phyloP scores from a whole-genome alignment of 2,888 invertebrate species.

The Drosophila greeni region DNA sequence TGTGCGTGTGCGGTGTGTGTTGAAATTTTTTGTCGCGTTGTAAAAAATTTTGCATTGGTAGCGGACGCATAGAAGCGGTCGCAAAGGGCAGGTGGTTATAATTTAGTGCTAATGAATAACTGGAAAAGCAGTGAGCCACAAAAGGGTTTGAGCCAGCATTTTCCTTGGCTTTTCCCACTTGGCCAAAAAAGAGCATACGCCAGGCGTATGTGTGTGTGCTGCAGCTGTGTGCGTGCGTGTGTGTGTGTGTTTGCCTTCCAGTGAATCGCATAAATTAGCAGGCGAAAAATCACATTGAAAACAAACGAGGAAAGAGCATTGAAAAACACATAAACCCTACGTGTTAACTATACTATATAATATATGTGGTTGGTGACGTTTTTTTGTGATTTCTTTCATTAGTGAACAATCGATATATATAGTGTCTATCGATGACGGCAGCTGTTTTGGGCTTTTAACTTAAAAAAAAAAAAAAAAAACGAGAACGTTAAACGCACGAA shows the following conservation, averaged over 20 bases:
- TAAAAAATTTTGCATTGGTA: conserved; percentile 64
- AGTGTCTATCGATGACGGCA: conserved; percentile 64
- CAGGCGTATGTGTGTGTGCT: conserved; percentile 26
- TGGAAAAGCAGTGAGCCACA: conserved; percentile 13
- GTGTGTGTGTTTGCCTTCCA: conserved; percentile 51
- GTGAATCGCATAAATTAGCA: conserved; percentile 51
- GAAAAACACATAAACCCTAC: conserved; percentile 18
- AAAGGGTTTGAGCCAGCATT: conserved; percentile 30
- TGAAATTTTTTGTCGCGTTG: conserved; percentile 65
- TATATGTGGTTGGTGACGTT: conserved; percentile 22
- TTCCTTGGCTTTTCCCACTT: conserved; percentile 47
- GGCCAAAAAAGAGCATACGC: conserved; percentile 58
- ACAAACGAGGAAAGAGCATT: conserved; percentile 19
- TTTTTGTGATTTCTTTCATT: conserved; percentile 29
- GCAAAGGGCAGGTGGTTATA: conserved; percentile 53
- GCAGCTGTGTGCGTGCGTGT: conserved; percentile 13
- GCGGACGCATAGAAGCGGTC: conserved; percentile 23
- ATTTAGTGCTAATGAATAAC: conserved; percentile 33
- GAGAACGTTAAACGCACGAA: conserved; percentile 2
- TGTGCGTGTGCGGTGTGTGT: conserved; percentile 34
- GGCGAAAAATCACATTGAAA: conserved; percentile 29
- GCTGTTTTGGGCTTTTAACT: conserved; percentile 58
- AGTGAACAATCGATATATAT: conserved; percentile 47
- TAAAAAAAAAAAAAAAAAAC: not conserved
- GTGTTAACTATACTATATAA: conserved; percentile 12